Percentiles rank a stretch among this genome's conserved stretches.
Evolutionary conservation across 64 coral and sea anemone genomes (phyloP).

Genomic region (Platygyra sinensis): DNA sequence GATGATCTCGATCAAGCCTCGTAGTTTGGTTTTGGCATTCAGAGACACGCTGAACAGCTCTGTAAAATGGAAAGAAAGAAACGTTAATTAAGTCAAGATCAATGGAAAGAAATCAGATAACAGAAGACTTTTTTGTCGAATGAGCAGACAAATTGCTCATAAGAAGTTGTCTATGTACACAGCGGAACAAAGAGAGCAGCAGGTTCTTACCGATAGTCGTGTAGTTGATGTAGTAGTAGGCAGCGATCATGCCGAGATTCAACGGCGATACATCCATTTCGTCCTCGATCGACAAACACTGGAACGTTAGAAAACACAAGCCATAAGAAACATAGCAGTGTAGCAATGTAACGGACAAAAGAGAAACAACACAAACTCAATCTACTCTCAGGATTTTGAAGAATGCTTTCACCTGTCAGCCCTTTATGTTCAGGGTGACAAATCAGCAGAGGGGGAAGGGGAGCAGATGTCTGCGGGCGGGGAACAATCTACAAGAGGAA

Average conservation of each 20-base stretch:
- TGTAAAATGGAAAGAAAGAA: neutral
- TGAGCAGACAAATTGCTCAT: too few relatives aligned
- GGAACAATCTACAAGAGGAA: too few relatives aligned
- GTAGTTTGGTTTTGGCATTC: conserved; percentile 90
- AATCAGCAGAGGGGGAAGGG: too few relatives aligned
- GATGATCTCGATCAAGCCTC: conserved; percentile 93
- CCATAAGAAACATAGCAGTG: neutral
- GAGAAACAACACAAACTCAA: neutral
- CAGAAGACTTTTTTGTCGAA: too few relatives aligned
- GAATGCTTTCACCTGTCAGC: neutral
- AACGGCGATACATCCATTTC: conserved; percentile 93
- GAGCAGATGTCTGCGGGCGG: too few relatives aligned
- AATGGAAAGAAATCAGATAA: neutral
- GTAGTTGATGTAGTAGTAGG: conserved; percentile 98
- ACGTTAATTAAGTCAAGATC: neutral
- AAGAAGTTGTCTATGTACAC: too few relatives aligned
- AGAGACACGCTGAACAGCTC: conserved; percentile 94
- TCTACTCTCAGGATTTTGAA: neutral
- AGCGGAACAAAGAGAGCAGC: neutral
- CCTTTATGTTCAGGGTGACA: too few relatives aligned
- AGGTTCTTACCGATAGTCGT: conserved; percentile 86
- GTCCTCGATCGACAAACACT: conserved; percentile 87
- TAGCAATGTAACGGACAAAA: too few relatives aligned
- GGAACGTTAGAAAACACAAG: neutral
- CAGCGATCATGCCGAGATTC: conserved; percentile 98